Conservation (phyloP, 2,888 invertebrate species). For the Lepidonotus clava region DNA sequence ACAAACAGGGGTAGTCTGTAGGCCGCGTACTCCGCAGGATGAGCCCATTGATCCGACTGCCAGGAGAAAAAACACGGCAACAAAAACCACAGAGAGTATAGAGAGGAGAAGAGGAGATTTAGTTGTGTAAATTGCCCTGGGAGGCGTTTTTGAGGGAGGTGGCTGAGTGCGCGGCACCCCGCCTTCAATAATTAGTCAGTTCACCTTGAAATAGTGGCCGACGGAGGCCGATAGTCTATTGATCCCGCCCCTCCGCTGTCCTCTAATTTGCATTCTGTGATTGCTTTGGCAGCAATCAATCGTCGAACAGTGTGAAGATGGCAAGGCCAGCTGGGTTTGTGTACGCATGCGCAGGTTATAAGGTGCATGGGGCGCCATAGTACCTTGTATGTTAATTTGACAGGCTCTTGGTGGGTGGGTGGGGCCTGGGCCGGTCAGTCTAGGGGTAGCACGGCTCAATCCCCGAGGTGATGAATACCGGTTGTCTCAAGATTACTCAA, state of each 20-base stretch:
- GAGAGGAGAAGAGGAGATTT: no score
- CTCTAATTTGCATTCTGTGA: slow-evolving; percentile 44
- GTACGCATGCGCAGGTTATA: not conserved
- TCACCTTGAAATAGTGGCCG: not conserved
- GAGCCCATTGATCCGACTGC: no score
- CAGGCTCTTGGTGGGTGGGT: no score
- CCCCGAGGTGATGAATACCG: no score
- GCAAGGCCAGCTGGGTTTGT: not conserved
- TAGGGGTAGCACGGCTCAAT: no score
- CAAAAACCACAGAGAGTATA: no score
- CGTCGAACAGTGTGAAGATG: slow-evolving; percentile 16
- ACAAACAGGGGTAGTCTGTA: no score
- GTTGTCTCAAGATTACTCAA: no score
- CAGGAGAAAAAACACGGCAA: no score
- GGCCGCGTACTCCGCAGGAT: no score
- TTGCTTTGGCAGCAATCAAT: slow-evolving; percentile 47
- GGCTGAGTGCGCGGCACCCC: not conserved
- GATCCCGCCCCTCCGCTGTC: not conserved
- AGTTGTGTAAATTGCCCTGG: not conserved
- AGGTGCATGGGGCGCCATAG: not conserved
- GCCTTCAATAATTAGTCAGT: not conserved
- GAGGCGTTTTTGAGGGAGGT: not conserved
- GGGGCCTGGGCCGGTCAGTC: no score
- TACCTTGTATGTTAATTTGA: no score
- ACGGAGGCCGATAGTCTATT: not conserved